Base-by-base conservation (phyloP, 2,113 vertebrate species). In the Anhinga anhinga region DNA sequence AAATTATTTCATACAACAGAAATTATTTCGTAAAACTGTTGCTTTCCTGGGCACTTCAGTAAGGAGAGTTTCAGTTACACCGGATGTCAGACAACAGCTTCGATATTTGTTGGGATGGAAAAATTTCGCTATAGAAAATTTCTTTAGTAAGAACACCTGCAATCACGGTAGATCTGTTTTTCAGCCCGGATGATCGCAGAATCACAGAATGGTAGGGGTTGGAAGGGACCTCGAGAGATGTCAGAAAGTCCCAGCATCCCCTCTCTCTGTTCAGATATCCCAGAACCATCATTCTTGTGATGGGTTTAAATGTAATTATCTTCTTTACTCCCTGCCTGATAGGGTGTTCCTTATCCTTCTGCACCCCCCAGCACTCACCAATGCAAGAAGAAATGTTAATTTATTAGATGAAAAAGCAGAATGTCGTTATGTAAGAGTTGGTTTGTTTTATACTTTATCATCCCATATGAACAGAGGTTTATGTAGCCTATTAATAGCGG, bases 161-260 rank as follows among this genome's bases (percentile, higher is more conserved):
- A 2, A 2, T 85, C 6, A 0, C 11, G 15, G 11, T 17, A 32
- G 19, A 49, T 22, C 17, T 38, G 0, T 15, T 80, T 85, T 50
- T 69, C 61, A 69, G 38, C 38, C 40, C 27, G 53, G 62, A 32
- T 45, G 50, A 32, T 40, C 38, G 10, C 38, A 40, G 38, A 40
- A 40, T 40, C 38, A 40, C 38, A 40, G 38, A 40, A 40, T 40
- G 38, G 38, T 40, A 40, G 38, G 38, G 38, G 38, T 40, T 40
- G 38, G 38, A 40, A 40, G 38, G 38, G 38, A 40, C 38, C 38
- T 40, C 38, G 38, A 40, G 38, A 40, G 38, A 40, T 3, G 4
- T 47, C 15, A 27, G 6, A 30, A 71, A 27, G 21, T 27, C 80
- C 38, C 71, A 40, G 45, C 34, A n/a, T 45, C 50, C 34, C 38